phyloP scores from a whole-genome alignment of 2,797 vertebrate genomes.

The Falco columbarius region DNA sequence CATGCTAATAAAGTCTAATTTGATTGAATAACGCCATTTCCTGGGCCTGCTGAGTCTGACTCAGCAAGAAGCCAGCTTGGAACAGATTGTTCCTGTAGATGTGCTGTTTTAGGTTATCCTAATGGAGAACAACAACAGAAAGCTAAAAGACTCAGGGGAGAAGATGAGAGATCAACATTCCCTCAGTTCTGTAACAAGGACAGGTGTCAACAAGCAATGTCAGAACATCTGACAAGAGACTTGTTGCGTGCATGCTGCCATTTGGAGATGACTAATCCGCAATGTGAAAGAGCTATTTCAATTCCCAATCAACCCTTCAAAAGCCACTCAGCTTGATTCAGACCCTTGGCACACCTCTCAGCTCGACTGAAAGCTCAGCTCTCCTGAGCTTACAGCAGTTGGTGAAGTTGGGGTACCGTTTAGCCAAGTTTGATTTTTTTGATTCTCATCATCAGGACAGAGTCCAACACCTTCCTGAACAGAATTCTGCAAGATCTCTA shows the following conservation, averaged over 20 bases:
- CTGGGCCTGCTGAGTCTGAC: slow-evolving; percentile 22
- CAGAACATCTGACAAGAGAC: slow-evolving; percentile 10
- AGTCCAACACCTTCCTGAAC: neutral
- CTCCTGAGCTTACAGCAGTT: neutral
- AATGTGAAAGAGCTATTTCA: slow-evolving; percentile 16
- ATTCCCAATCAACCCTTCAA: slow-evolving; percentile 13
- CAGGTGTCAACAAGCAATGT: neutral
- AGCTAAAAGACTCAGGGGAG: neutral
- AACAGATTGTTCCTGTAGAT: slow-evolving; percentile 37
- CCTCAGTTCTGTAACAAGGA: slow-evolving; percentile 2
- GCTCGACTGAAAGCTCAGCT: neutral
- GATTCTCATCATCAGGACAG: neutral
- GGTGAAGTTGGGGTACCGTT: neutral
- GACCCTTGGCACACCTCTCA: neutral
- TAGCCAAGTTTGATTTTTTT: neutral
- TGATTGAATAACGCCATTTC: slow-evolving; percentile 22
- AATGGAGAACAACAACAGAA: slow-evolving; percentile 17
- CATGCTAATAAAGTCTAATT: slow-evolving; percentile 40
- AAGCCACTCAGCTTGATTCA: slow-evolving; percentile 8
- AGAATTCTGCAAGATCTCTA: neutral
- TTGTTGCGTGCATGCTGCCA: neutral
- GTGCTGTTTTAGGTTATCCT: neutral
- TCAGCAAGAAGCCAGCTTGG: neutral
- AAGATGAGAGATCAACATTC: neutral
- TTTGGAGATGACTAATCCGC: slow-evolving; percentile 30